Percentiles rank a stretch among this genome's conserved stretches.
Evolutionary conservation across 1,140 invertebrate species (phyloP).

Genomic region (Camponotus vicinus): DNA sequence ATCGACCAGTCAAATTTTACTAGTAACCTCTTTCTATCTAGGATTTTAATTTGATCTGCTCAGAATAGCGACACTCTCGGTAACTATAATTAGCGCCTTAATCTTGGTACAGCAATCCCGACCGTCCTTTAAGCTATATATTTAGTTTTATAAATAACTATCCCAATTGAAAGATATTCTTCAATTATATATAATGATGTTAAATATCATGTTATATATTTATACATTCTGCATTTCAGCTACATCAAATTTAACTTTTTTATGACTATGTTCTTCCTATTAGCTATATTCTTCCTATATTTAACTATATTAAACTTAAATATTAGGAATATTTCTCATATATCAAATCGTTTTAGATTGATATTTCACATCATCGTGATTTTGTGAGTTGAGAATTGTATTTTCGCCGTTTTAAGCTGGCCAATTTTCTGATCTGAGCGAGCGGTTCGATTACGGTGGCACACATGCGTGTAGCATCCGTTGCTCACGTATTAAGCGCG

Average conservation of each 20-base stretch:
- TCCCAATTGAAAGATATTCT: neutral
- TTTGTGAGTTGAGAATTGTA: neutral
- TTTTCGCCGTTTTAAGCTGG: neutral
- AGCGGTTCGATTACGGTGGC: neutral
- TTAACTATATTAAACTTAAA: neutral
- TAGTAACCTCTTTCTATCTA: neutral
- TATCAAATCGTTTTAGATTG: neutral
- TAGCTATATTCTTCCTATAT: neutral
- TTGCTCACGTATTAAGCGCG: slow-evolving; percentile 62
- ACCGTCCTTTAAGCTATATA: neutral
- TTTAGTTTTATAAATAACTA: no score
- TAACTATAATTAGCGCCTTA: neutral
- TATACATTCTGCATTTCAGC: neutral
- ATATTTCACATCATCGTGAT: neutral
- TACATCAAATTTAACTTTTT: neutral
- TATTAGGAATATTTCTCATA: neutral
- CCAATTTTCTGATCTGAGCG: slow-evolving; percentile 28
- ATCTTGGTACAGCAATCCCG: neutral
- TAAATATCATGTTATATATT: neutral
- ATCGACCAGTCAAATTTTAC: neutral
- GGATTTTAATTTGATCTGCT: neutral
- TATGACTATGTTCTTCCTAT: no score
- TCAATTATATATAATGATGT: neutral
- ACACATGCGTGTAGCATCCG: slow-evolving; percentile 33
- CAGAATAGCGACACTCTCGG: neutral